A percentile compares a stretch with the other conserved stretches of the same genome.
Conservation (phyloP, 2,113 vertebrate species). For the Gracilinanus agilis region DNA sequence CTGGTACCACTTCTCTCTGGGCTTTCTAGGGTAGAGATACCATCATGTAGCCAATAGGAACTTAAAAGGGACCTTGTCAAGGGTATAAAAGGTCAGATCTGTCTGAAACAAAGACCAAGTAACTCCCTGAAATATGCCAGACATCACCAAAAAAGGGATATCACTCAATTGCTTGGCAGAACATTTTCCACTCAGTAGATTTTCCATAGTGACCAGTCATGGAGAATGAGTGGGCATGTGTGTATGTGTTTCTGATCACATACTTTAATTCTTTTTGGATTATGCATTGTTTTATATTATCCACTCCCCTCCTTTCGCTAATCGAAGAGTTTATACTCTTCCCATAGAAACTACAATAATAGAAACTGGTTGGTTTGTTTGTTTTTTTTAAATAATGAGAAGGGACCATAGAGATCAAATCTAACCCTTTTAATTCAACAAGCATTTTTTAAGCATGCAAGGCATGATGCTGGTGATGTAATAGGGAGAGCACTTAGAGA, state of each 20-base stretch:
- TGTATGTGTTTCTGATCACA: not conserved
- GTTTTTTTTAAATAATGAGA: not conserved
- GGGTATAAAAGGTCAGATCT: not conserved
- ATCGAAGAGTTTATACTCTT: not conserved
- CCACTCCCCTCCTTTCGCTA: not conserved
- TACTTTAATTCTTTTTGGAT: not conserved
- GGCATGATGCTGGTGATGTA: not conserved
- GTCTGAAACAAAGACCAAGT: not conserved
- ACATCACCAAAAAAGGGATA: not conserved
- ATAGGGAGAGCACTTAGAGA: too few species aligned
- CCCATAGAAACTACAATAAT: not conserved
- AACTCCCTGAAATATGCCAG: not conserved
- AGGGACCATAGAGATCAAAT: not conserved
- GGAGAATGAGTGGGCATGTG: not conserved
- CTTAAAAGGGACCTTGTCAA: not conserved
- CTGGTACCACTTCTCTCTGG: not conserved
- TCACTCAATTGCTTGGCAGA: not conserved
- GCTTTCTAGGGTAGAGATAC: not conserved
- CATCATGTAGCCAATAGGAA: not conserved
- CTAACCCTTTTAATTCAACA: not conserved
- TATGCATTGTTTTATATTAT: not conserved
- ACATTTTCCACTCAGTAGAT: not conserved
- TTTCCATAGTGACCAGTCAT: not conserved
- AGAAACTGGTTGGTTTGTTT: not conserved
- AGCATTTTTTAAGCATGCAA: not conserved